phyloP scores from a whole-genome alignment of 2,113 vertebrate species.

The Tretioscincus oriximinensis region DNA sequence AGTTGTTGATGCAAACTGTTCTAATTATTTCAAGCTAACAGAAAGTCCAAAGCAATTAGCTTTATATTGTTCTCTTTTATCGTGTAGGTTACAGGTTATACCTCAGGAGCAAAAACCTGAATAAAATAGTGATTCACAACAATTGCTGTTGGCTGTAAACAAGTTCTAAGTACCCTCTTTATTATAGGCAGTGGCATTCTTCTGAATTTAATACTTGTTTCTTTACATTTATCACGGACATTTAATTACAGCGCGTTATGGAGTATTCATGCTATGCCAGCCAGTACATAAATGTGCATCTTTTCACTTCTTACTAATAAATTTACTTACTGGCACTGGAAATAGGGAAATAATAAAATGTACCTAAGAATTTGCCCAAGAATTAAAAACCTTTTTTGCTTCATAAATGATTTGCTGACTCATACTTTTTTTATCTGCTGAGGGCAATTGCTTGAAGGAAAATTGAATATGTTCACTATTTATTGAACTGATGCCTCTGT shows the following conservation, averaged over 20 bases:
- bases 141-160: not conserved
- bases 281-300: constrained; percentile 1
- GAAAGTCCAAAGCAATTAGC: not conserved
- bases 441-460: not conserved
- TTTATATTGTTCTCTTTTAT: not conserved
- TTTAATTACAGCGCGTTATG: not conserved
- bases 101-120: not conserved
- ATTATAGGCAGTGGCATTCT: not conserved
- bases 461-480: no score
- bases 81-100: not conserved
- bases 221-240: not conserved
- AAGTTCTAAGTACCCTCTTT: not conserved
- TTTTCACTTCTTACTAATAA: not conserved
- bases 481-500: no score
- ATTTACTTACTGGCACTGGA: not conserved
- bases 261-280: not conserved
- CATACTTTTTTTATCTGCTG: not conserved
- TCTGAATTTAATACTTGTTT: not conserved
- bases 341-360: not conserved
- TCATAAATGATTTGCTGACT: not conserved
- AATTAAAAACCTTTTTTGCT: not conserved
- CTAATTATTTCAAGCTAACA: not conserved
- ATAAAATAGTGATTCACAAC: not conserved
- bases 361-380: not conserved
- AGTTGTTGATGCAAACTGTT: not conserved